Evolutionary conservation across 2,888 invertebrate genomes (phyloP).

Genomic region (Monochamus alternatus): DNA sequence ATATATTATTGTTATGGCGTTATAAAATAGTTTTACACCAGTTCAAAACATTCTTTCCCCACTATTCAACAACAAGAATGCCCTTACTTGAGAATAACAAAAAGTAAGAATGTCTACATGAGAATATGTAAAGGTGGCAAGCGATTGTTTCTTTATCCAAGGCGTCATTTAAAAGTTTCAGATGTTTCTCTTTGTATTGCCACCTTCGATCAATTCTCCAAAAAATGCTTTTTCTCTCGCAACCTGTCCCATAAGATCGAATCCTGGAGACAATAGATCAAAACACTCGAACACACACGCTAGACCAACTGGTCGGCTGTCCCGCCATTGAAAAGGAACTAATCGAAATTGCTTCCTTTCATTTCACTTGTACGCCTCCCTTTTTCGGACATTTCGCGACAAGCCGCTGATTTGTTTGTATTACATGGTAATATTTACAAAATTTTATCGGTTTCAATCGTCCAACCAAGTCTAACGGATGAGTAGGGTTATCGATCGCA

Average conservation of each 20-base stretch:
- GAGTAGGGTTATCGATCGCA: slow-evolving; percentile 3
- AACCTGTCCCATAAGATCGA: background rate
- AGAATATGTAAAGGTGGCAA: too few species aligned
- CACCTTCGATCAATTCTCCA: too few species aligned
- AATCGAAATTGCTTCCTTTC: slow-evolving; percentile 3
- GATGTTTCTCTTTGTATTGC: too few species aligned
- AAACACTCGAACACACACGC: background rate
- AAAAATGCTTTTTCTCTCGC: too few species aligned
- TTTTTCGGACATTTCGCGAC: slow-evolving; percentile 3
- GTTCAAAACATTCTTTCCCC: too few species aligned
- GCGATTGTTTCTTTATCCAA: too few species aligned
- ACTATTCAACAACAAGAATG: too few species aligned
- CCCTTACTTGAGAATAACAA: too few species aligned
- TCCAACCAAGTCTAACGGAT: slow-evolving; percentile 7
- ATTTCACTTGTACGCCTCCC: slow-evolving; percentile 8
- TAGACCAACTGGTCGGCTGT: background rate
- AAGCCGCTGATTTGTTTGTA: slow-evolving; percentile 18
- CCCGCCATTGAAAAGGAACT: background rate
- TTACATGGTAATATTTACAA: slow-evolving; percentile 26
- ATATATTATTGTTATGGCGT: too few species aligned
- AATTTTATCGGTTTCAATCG: slow-evolving; percentile 8
- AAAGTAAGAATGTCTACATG: too few species aligned
- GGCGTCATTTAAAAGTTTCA: too few species aligned
- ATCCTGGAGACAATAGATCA: background rate
- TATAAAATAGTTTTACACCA: too few species aligned